Conservation (phyloP, 2,113 vertebrate species). For the Zosterops japonicus region DNA sequence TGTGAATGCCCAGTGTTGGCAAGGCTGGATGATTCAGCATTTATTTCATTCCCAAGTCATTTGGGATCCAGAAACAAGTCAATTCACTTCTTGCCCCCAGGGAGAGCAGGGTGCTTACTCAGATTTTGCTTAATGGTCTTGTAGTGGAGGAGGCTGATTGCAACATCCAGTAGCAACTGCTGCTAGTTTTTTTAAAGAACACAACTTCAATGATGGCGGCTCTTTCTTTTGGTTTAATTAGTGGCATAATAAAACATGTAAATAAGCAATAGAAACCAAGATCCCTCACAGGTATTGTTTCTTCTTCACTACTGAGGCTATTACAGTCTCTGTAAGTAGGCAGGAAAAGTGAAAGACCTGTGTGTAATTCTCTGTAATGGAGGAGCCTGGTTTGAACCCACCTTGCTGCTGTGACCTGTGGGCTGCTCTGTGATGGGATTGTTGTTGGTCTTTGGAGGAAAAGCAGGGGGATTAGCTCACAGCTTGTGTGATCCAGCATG, state of each 20-base stretch:
- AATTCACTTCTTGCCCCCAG: background rate
- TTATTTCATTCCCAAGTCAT: background rate
- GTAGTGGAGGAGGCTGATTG: background rate
- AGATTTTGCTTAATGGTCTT: background rate
- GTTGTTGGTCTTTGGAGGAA: background rate
- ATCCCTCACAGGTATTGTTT: conserved; percentile 47
- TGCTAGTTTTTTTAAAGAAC: background rate
- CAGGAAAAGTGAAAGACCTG: background rate
- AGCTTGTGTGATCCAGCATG: background rate
- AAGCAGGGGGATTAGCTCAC: background rate
- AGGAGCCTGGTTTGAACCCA: background rate
- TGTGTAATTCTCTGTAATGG: background rate
- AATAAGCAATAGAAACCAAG: conserved; percentile 32
- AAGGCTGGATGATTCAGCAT: background rate
- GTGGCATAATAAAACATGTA: background rate
- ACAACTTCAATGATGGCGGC: background rate
- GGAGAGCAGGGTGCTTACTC: background rate
- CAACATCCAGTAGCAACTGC: background rate
- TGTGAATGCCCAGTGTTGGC: background rate
- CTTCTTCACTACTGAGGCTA: background rate
- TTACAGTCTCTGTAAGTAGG: background rate
- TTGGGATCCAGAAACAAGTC: background rate
- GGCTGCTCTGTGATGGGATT: background rate
- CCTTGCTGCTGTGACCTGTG: background rate
- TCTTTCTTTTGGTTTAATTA: background rate